Base-by-base conservation (phyloP, 2,113 vertebrate genomes). In the Nibea coibor region DNA sequence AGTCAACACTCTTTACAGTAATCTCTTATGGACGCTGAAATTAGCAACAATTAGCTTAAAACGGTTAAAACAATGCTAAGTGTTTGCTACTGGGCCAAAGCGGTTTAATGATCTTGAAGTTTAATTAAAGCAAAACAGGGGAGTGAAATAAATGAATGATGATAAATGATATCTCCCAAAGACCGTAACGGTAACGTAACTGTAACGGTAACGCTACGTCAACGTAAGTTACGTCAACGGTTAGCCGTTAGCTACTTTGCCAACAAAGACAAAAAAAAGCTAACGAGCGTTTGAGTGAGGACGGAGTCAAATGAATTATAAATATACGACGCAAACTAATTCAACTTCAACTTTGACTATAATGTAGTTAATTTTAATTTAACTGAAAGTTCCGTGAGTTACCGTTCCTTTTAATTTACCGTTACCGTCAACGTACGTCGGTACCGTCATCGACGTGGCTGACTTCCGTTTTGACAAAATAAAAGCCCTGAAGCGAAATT, bases 401-500 rank as follows among this genome's bases (percentile, higher is more conserved):
- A 5, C 19, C 8, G 19, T 28, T 45, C 0, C 19, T 66, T 11
- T 45, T 4, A 15, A 45, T 48, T 57, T n/a, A 48, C 28, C 3
- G 8, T 53, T 31, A 35, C 15, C 6, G 2, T 11, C 20, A 31
- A 4, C 3, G 10, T 39, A 8, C 10, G 2, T 6, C 22, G 14
- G 4, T 8, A 10, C 5, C 31, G 31, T 4, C 9, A 5, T 3
- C 0, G 12, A 15, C 20, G 47, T 24, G 16, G 64, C 12, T 11
- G 2, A 47, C 67, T 78, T 77, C 28, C 28, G 56, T 22, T 53
- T 68, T 35, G 2, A 31, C 24, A 67, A 54, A 72, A 72, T 73
- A 67, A 57, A 76, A 76, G 72, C 10, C 16, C 50, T 3, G 15
- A 51, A 39, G 35, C 2, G 35, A 65, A 35, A 24, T 35, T 48